phyloP scores from a whole-genome alignment of 2,888 invertebrate species.

The Aphidoletes aphidimyza region DNA sequence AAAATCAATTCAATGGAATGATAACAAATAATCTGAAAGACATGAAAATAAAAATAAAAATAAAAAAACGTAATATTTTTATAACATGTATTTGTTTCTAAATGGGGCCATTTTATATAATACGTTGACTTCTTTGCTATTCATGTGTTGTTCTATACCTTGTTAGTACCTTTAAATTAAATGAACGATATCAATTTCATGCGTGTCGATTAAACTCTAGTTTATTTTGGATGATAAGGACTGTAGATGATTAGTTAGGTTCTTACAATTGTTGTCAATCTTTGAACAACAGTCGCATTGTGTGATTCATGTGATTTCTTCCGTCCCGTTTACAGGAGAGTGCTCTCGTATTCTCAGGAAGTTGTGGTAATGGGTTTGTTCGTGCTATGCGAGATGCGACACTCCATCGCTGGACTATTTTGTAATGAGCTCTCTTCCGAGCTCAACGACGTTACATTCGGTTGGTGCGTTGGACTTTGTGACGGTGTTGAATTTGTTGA shows the following conservation, averaged over 20 bases:
- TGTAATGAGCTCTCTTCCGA: constrained; percentile 60
- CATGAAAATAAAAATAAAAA: not conserved
- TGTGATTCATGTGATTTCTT: too few relatives aligned
- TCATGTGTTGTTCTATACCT: not conserved
- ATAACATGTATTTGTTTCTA: not conserved
- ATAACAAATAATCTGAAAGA: not conserved
- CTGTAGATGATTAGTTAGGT: not conserved
- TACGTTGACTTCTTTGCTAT: not conserved
- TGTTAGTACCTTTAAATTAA: constrained; percentile 29
- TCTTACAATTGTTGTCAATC: not conserved
- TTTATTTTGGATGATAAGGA: not conserved
- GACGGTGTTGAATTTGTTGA: constrained; percentile 66
- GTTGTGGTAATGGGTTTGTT: constrained; percentile 52
- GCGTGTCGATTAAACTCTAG: not conserved
- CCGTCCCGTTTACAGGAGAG: constrained; percentile 58
- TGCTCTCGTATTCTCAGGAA: constrained; percentile 58
- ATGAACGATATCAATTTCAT: not conserved
- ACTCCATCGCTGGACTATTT: constrained; percentile 59
- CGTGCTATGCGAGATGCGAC: not conserved
- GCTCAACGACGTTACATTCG: constrained; percentile 56
- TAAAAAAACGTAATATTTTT: not conserved
- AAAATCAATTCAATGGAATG: too few relatives aligned
- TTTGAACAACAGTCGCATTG: constrained; percentile 38
- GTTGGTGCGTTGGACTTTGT: constrained; percentile 66
- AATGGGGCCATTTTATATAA: constrained; percentile 19